A percentile compares a stretch with the other conserved stretches of the same genome.
phyloP scores from a whole-genome alignment of 35 echinoderm and acorn worm species.

The Apostichopus californicus region DNA sequence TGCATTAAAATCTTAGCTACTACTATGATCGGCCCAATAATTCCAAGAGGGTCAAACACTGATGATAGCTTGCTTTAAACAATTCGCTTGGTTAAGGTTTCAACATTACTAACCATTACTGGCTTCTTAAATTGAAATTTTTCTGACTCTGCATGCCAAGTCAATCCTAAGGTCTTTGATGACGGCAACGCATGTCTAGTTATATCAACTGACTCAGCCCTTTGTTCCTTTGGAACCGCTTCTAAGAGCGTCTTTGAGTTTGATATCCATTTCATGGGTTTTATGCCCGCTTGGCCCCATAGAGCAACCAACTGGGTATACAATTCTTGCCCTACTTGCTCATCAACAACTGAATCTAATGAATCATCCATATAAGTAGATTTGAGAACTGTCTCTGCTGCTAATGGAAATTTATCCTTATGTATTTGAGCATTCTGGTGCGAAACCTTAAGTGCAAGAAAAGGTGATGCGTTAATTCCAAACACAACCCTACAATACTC shows the following conservation, averaged over 20 bases:
- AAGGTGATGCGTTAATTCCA: conserved; percentile 56
- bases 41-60: conserved; percentile 60
- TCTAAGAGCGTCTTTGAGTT: too few species aligned
- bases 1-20: too few species aligned
- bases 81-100: too few species aligned
- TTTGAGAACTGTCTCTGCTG: conserved; percentile 25
- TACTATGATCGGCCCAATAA: too few species aligned
- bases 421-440: conserved; percentile 24
- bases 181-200: too few species aligned
- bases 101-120: too few species aligned
- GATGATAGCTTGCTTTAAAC: conserved; percentile 41
- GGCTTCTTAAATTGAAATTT: too few species aligned
- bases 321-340: neutral
- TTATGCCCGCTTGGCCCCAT: conserved; percentile 24
- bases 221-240: too few species aligned
- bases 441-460: neutral
- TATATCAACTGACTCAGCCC: too few species aligned
- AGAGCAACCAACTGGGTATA: conserved; percentile 30
- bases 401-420: conserved; percentile 31
- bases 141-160: too few species aligned
- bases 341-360: conserved; percentile 54
- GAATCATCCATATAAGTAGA: conserved; percentile 58
- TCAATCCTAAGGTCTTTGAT: too few species aligned
- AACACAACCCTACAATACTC: conserved; percentile 45
- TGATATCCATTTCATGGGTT: too few species aligned